Evolutionary conservation across 1,140 invertebrate species (phyloP).

Genomic region (Drosophila lacertosa): DNA sequence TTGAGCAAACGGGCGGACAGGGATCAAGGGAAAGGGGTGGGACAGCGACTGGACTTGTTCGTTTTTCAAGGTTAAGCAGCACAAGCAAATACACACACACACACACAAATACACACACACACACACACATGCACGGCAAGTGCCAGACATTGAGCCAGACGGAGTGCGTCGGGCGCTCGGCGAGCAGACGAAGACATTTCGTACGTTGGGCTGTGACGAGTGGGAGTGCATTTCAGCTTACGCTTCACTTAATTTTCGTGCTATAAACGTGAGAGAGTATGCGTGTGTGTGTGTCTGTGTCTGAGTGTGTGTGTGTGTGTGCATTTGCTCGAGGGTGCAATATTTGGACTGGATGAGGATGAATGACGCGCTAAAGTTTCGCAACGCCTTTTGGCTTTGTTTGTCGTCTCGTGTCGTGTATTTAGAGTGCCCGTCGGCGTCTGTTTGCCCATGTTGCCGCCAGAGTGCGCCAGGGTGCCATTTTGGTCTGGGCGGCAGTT

Average conservation of each 20-base stretch:
- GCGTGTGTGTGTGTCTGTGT: conserved; percentile 16
- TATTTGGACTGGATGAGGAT: conserved; percentile 73
- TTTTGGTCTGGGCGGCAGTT: conserved; percentile 7
- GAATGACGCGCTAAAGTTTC: conserved; percentile 79
- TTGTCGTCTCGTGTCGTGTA: conserved; percentile 58
- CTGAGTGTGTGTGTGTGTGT: conserved; percentile 39
- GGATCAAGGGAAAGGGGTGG: too few species aligned
- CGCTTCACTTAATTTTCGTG: conserved; percentile 80
- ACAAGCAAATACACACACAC: conserved; percentile 22
- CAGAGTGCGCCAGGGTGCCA: conserved; percentile 50
- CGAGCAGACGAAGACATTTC: conserved; percentile 37
- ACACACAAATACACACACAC: too few species aligned
- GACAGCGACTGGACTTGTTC: conserved; percentile 74
- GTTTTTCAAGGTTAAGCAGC: conserved; percentile 79
- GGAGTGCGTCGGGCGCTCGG: conserved; percentile 58
- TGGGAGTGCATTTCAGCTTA: conserved; percentile 82
- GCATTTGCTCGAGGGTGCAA: conserved; percentile 76
- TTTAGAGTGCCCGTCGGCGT: conserved; percentile 53
- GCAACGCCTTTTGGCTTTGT: conserved; percentile 80
- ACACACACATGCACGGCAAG: conserved; percentile 36
- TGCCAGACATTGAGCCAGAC: conserved; percentile 75
- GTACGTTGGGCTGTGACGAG: conserved; percentile 43
- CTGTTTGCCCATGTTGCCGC: conserved; percentile 50
- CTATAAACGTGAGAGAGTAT: conserved; percentile 61
- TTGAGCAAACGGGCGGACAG: background rate